Conservation (phyloP, 2,888 invertebrate genomes). For the Volucella zonaria region DNA sequence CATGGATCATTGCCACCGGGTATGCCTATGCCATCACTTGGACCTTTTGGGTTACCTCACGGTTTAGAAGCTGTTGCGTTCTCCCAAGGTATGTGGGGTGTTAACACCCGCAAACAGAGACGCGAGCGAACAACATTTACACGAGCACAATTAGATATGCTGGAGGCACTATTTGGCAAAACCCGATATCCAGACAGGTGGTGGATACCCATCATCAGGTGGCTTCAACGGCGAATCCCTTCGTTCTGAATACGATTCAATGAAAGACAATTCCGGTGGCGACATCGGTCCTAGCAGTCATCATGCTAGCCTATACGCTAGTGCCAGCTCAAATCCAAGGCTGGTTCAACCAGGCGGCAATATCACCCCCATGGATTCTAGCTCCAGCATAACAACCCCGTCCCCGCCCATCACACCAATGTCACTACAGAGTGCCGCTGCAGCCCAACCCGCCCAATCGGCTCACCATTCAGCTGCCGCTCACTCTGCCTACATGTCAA, state of each 20-base stretch:
- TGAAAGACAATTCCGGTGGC: conserved; percentile 79
- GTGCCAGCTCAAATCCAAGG: conserved; percentile 80
- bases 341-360: conserved; percentile 84
- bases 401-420: conserved; percentile 90
- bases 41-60: too few species aligned
- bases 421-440: conserved; percentile 81
- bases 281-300: conserved; percentile 79
- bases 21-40: too few species aligned
- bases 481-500: conserved; percentile 80
- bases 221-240: conserved; percentile 76
- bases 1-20: too few species aligned
- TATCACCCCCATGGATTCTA: conserved; percentile 89
- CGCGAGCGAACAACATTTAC: conserved; percentile 99
- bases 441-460: conserved; percentile 81
- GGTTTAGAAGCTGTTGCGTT: too few species aligned
- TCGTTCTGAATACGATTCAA: conserved; percentile 80
- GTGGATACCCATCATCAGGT: conserved; percentile 67
- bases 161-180: conserved; percentile 96
- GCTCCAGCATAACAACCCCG: conserved; percentile 91
- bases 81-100: too few species aligned
- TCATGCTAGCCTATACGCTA: conserved; percentile 81
- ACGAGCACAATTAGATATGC: conserved; percentile 95
- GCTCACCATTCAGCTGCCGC: conserved; percentile 80
- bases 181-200: conserved; percentile 96
- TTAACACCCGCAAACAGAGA: conserved; percentile 95